These are phyloP conservation scores for Hystrix cristata DNA, from an alignment of 2,113 vertebrate species.

Conservation along the genomic window DNA sequence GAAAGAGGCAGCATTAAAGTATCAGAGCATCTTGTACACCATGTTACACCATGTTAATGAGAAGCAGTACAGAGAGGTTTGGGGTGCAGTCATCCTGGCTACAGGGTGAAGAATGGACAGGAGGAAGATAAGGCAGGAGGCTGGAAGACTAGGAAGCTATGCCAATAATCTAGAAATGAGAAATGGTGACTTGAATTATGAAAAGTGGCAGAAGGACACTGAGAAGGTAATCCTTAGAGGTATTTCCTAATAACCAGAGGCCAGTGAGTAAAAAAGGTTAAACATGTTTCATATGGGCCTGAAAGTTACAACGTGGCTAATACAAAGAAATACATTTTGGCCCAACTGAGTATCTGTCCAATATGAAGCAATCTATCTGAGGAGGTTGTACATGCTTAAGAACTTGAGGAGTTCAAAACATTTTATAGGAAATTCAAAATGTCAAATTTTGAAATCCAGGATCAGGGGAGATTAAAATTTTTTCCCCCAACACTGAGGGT, in stretches of 20 bases:
- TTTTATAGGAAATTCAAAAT: conserved; percentile 60
- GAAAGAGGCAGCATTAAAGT: background rate
- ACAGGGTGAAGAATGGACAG: background rate
- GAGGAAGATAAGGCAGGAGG: background rate
- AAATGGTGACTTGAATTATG: background rate
- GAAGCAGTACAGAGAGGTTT: background rate
- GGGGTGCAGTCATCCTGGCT: background rate
- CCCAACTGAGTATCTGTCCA: background rate
- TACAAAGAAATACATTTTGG: background rate
- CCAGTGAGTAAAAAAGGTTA: background rate
- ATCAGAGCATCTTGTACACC: background rate
- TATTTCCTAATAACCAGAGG: conserved; percentile 50
- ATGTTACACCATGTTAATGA: background rate
- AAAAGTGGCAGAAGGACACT: background rate
- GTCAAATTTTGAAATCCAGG: conserved; percentile 45
- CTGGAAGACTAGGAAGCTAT: background rate
- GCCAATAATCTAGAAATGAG: conserved; percentile 11
- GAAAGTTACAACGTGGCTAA: conserved; percentile 20
- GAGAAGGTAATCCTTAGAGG: background rate
- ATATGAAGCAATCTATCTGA: conserved; percentile 55
- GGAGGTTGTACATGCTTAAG: background rate
- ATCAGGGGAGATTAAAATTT: conserved; percentile 26
- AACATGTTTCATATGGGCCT: background rate
- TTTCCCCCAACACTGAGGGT: background rate
- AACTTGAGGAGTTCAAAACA: conserved; percentile 42